Base-by-base conservation (phyloP, 1,140 invertebrate species). In the Meloidogyne hapla region DNA sequence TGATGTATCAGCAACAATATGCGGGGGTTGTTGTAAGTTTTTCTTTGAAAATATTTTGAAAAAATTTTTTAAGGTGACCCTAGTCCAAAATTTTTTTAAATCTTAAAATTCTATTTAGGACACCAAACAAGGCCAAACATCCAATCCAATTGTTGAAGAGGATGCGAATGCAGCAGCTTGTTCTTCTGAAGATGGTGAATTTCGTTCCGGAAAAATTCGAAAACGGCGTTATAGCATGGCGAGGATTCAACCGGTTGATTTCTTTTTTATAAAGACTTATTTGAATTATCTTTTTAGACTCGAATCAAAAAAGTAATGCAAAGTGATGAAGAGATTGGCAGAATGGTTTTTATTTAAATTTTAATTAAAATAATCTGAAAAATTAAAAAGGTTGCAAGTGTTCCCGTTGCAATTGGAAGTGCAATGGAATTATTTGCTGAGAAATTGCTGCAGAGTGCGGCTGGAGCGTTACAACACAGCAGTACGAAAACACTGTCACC, bases 401-500 rank as follows among this genome's bases (percentile, higher is more conserved):
- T 86, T 10, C 85, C 85, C 23, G 85, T 86, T 3, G 84, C 84
- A 13, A 80, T 86, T 38, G 85, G 85, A 26, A 77, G 83, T 63
- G 85, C 85, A 40, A 86, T 86, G 85, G 85, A 86, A 64, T 82
- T 87, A 65, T 86, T 86, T 80, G 84, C 84, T 1, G 85, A 87
- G 64, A 85, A 84, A 71, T 76, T 86, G 42, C 69, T 86, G 40
- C 71, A 79, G 28, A 71, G 74, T 26, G 66, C 79, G 38, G 80
- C 80, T n/a, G 40, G 80, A 42, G 38, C 72, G 61, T 79, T 85
- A 9, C 80, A 77, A 56, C 63, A 56, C 40, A 76, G 82, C 12
- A 70, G 69, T 28, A 70, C 83, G 8, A 74, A 80, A 26, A 86
- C 85, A 13, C 69, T 86, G 0, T 79, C 83, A 8, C 85, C 85